phyloP scores from a whole-genome alignment of 2,113 vertebrate genomes.

The Fukomys damarensis region DNA sequence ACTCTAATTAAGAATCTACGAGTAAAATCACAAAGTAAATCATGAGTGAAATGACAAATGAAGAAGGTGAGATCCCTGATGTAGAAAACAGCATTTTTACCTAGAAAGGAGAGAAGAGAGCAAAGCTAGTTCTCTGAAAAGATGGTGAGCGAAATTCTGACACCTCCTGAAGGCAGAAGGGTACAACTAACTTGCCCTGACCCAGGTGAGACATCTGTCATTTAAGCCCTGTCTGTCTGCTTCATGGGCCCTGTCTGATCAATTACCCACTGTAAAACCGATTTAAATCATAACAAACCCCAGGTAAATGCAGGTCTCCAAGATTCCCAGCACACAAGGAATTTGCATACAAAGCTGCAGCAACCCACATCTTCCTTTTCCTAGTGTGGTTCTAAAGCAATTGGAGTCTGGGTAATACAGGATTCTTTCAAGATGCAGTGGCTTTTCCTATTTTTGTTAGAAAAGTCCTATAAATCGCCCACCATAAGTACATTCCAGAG shows the following conservation, averaged over 20 bases:
- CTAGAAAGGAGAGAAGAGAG: neutral
- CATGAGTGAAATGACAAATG: neutral
- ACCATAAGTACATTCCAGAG: too few relatives aligned
- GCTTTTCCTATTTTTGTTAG: too few relatives aligned
- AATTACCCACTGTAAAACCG: neutral
- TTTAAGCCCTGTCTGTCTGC: neutral
- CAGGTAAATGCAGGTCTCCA: neutral
- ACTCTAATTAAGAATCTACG: neutral
- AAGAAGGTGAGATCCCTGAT: neutral
- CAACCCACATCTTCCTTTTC: neutral
- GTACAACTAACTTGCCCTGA: neutral
- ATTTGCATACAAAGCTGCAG: neutral
- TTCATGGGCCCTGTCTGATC: neutral
- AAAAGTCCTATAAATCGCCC: too few relatives aligned
- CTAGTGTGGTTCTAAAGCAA: neutral
- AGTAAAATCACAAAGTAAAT: neutral
- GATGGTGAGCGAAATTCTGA: neutral
- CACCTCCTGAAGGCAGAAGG: neutral
- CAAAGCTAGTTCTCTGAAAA: neutral
- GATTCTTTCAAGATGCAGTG: neutral
- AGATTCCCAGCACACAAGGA: neutral
- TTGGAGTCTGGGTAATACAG: neutral
- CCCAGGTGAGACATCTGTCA: neutral
- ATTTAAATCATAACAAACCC: neutral
- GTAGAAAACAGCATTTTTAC: neutral